Evolutionary conservation across 2,888 invertebrate genomes (phyloP).

Genomic region (Caenorhabditis parvicauda): DNA sequence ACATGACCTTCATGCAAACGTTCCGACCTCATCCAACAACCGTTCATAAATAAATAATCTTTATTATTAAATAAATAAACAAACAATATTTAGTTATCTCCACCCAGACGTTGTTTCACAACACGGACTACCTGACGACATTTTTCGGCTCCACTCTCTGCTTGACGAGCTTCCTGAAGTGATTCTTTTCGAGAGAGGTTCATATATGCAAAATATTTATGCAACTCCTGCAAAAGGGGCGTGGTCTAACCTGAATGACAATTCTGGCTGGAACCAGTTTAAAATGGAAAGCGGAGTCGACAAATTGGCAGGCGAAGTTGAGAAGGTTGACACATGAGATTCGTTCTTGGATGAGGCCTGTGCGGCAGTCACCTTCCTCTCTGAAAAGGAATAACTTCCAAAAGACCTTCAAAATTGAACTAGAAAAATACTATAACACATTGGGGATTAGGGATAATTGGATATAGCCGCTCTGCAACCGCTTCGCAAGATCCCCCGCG

Average conservation of each 20-base stretch:
- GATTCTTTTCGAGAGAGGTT: not conserved
- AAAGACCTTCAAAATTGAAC: not conserved
- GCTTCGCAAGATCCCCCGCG: too few relatives aligned
- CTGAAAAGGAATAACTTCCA: conserved; percentile 32
- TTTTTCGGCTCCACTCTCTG: conserved; percentile 58
- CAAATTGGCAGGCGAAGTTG: conserved; percentile 58
- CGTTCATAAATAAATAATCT: too few relatives aligned
- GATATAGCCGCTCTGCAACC: too few relatives aligned
- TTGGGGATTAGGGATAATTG: too few relatives aligned
- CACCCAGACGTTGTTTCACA: conserved; percentile 43
- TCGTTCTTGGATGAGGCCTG: conserved; percentile 58
- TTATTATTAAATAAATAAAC: too few relatives aligned
- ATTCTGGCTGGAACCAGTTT: conserved; percentile 45
- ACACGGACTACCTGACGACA: conserved; percentile 53
- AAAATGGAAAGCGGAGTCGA: conserved; percentile 48
- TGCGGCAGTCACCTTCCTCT: conserved; percentile 57
- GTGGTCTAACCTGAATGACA: conserved; percentile 19
- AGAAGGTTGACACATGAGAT: conserved; percentile 57
- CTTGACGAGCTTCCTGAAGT: conserved; percentile 54
- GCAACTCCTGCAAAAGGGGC: not conserved
- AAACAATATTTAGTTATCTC: too few relatives aligned
- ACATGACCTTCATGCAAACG: too few relatives aligned
- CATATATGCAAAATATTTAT: not conserved
- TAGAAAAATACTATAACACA: not conserved
- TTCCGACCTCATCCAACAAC: too few relatives aligned